A percentile compares a stretch with the other conserved stretches of the same genome.
Evolutionary conservation across 2,888 invertebrate species (phyloP).

Genomic region (Callosobruchus maculatus): DNA sequence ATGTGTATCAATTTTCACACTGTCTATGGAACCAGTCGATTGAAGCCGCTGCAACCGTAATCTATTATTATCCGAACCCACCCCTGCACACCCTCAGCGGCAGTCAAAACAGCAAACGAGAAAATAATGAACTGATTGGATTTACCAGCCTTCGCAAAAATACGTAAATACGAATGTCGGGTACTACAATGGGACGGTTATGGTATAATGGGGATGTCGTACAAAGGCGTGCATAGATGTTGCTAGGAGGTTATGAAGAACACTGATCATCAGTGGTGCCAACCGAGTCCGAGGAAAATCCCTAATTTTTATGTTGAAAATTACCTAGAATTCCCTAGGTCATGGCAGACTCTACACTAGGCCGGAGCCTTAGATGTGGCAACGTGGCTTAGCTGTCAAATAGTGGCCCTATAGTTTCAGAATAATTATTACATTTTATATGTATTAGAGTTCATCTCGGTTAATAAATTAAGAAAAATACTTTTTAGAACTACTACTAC

Average conservation of each 20-base stretch:
- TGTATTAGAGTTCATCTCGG: too few relatives aligned
- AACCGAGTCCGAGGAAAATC: too few relatives aligned
- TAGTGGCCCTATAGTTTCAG: too few relatives aligned
- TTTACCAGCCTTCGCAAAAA: conserved; percentile 24
- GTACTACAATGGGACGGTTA: conserved; percentile 12
- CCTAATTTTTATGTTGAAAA: too few relatives aligned
- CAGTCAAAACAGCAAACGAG: conserved; percentile 42
- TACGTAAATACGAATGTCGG: conserved; percentile 21
- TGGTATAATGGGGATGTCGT: neutral
- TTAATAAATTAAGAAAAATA: too few relatives aligned
- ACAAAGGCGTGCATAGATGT: conserved; percentile 5
- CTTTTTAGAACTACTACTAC: too few relatives aligned
- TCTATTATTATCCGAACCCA: conserved; percentile 14
- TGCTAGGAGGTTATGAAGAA: neutral
- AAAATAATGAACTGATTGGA: conserved; percentile 42
- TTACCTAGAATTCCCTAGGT: too few relatives aligned
- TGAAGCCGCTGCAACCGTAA: conserved; percentile 14
- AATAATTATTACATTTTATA: too few relatives aligned
- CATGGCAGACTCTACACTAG: too few relatives aligned
- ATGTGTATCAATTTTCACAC: neutral
- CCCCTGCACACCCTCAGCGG: conserved; percentile 31
- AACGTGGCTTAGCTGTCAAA: too few relatives aligned
- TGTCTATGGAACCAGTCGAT: neutral
- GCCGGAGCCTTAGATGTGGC: too few relatives aligned
- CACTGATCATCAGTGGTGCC: too few relatives aligned